phyloP scores from a whole-genome alignment of 2,888 invertebrate species.

The Agapetus fuscipes region DNA sequence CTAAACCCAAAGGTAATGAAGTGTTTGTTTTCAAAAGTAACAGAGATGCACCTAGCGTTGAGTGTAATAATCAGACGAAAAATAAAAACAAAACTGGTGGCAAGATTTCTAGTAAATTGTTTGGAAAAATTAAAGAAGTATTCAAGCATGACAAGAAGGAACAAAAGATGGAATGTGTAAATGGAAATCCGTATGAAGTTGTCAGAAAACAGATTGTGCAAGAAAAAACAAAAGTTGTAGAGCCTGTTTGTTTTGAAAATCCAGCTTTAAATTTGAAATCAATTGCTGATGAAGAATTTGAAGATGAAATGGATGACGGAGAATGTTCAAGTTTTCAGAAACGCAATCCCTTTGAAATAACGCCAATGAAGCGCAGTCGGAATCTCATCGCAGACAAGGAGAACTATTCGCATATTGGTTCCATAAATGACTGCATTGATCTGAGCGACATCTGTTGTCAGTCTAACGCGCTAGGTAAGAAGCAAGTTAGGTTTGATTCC shows the following conservation, averaged over 20 bases:
- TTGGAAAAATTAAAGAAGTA: constrained; percentile 38
- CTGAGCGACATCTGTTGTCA: constrained; percentile 15
- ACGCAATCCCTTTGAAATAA: constrained; percentile 13
- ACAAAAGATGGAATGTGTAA: constrained; percentile 27
- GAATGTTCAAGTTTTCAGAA: constrained; percentile 24
- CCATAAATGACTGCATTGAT: constrained; percentile 8
- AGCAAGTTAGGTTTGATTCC: constrained; percentile 39
- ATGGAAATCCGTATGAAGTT: constrained; percentile 41
- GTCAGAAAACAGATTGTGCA: constrained; percentile 33
- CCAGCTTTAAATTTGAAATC: constrained; percentile 37
- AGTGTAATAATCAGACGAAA: constrained; percentile 5
- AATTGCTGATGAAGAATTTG: constrained; percentile 37
- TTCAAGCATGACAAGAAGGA: constrained; percentile 35
- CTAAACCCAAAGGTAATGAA: constrained; percentile 6
- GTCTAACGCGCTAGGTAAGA: constrained; percentile 36
- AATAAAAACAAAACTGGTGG: constrained; percentile 33
- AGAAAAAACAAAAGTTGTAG: constrained; percentile 28
- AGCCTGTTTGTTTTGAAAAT: constrained; percentile 34
- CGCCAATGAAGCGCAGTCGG: constrained; percentile 14
- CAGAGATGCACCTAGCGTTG: constrained; percentile 5
- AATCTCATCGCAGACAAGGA: constrained; percentile 8
- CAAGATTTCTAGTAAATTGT: constrained; percentile 38
- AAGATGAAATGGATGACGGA: constrained; percentile 29
- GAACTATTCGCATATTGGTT: constrained; percentile 8
- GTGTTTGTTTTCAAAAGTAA: constrained; percentile 19